phyloP scores from a whole-genome alignment of 2,888 invertebrate species.

The Acheta domesticus region DNA sequence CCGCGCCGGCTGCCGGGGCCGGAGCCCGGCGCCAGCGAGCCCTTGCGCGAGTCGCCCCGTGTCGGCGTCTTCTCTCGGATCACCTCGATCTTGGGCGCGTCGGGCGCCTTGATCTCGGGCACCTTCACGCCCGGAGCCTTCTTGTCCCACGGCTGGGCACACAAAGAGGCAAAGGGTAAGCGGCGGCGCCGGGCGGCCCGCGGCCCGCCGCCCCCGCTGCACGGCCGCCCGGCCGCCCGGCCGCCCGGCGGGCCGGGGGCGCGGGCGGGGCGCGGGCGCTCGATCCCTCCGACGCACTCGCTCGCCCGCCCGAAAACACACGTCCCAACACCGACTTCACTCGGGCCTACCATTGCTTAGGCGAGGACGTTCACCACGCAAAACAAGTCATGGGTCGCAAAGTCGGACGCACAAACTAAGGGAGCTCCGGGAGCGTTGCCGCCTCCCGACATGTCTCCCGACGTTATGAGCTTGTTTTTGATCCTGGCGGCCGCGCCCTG shows the following conservation, averaged over 20 bases:
- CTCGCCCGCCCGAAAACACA: too few relatives aligned
- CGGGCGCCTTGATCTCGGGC: constrained; percentile 55
- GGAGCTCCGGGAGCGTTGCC: neutral
- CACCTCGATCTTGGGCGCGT: constrained; percentile 84
- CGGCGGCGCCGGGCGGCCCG: neutral
- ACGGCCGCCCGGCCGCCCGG: neutral
- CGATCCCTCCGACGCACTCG: too few relatives aligned
- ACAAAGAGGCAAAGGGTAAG: neutral
- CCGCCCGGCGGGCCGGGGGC: neutral
- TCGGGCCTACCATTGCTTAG: too few relatives aligned
- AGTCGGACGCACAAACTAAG: neutral
- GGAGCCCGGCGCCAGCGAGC: constrained; percentile 67
- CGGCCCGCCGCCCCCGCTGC: neutral
- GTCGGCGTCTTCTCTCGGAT: constrained; percentile 73
- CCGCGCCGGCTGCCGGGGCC: constrained; percentile 70
- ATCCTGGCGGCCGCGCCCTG: constrained; percentile 18
- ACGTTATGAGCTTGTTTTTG: constrained; percentile 20
- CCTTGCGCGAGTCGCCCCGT: constrained; percentile 57
- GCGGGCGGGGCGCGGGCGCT: neutral
- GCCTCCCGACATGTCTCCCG: constrained; percentile 19
- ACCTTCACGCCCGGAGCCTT: constrained; percentile 36
- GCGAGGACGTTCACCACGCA: neutral
- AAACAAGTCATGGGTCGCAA: neutral
- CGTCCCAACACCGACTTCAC: too few relatives aligned
- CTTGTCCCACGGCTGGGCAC: constrained; percentile 18